Evolutionary conservation across 2,797 vertebrate species (phyloP), one percentile per base, ranked within the genome.

Genomic region (Sebastolobus altivelis): DNA sequence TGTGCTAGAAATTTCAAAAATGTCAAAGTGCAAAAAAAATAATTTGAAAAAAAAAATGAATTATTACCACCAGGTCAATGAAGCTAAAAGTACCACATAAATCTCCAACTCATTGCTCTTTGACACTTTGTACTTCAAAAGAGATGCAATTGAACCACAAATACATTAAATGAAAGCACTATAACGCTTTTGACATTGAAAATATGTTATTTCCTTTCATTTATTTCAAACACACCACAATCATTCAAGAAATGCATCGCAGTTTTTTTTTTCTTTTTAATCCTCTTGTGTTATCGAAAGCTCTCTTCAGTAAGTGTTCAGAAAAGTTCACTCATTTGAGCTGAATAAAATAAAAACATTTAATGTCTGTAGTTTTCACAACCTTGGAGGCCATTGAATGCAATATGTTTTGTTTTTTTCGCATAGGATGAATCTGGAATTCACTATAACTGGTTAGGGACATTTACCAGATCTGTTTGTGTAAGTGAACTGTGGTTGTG

Each of bases 311-410:
- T 61, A 79, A 75, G 67, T 59, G 16, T 29, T 65, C 14, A 46
- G 38, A 63, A 33, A 73, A 66, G 56, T 86, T 89, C 75, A 62
- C 78, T 87, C 56, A 84, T 78, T 60, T 77, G 54, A 65, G 31
- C 9, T 68, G 49, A 87, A 88, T 87, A 58, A 69, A 77, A 77
- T 71, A 49, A 70, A 35, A 72, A 55, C 69, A 80, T 72, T 81
- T 77, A 31, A 81, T 66, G 71, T 84, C 74, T 82, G 68, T 78
- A 75, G 75, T 80, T 84, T 83, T 69, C 40, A 82, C 37, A 92
- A 73, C 91, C 92, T 92, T 92, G 91, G 76, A 81, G 59, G 61
- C 65, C 76, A 83, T 16, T 92, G 72, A 90, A 84, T 84, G 70
- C 70, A 80, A 72, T 22, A 8, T 58, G 29, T 55, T 37, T 78